Percentiles rank a stretch among this genome's conserved stretches.
Conservation (phyloP, 2,797 vertebrate species). For the Melanotaenia maccullochi region DNA sequence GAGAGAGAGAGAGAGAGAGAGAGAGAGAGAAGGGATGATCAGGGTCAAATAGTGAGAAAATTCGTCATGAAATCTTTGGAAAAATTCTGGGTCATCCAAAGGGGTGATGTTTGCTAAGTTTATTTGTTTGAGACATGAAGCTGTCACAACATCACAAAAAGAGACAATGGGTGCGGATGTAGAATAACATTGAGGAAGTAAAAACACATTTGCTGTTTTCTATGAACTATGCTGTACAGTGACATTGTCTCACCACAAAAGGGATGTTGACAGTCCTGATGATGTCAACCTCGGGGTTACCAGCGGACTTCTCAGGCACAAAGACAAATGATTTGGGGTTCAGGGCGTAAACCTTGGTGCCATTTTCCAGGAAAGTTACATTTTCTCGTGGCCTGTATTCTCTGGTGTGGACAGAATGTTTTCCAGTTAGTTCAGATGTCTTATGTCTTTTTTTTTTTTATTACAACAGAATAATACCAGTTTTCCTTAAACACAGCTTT, state of each 20-base stretch:
- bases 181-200: conserved; percentile 12
- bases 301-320: conserved; percentile 82
- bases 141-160: conserved; percentile 23
- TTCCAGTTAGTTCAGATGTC: conserved; percentile 43
- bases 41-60: neutral
- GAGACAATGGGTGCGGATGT: conserved; percentile 13
- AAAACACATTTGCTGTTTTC: conserved; percentile 1
- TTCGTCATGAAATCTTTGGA: neutral
- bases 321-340: conserved; percentile 87
- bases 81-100: neutral
- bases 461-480: conserved; percentile 17
- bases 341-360: conserved; percentile 83
- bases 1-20: neutral
- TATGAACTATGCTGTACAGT: neutral
- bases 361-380: conserved; percentile 85
- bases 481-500: conserved; percentile 11
- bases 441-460: conserved; percentile 31
- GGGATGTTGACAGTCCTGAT: conserved; percentile 85
- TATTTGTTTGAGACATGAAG: conserved; percentile 6
- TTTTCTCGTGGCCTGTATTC: conserved; percentile 86
- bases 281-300: conserved; percentile 80
- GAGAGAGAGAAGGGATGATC: neutral
- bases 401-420: conserved; percentile 60
- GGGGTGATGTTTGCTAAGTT: conserved; percentile 4
- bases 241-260: conserved; percentile 76